Conservation (phyloP, 1,140 invertebrate species). For the Adoxophyes honmai region DNA sequence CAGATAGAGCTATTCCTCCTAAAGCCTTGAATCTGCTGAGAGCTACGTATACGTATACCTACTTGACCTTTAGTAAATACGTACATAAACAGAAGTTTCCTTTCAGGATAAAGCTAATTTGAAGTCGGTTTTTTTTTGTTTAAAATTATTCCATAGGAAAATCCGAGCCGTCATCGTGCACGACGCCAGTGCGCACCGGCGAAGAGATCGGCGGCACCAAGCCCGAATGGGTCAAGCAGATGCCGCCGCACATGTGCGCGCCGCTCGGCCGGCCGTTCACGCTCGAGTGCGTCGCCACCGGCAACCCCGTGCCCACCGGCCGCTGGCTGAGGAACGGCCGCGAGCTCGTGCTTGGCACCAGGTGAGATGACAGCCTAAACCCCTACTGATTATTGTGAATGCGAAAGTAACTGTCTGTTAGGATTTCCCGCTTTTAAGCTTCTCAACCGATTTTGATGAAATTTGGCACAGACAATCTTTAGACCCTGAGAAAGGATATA, state of each 20-base stretch:
- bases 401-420: too few relatives aligned
- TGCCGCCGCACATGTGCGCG: slow-evolving; percentile 86
- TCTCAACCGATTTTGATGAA: too few relatives aligned
- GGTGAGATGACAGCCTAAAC: slow-evolving; percentile 46
- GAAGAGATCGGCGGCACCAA: slow-evolving; percentile 92
- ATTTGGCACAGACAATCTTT: too few relatives aligned
- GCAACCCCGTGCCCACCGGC: slow-evolving; percentile 92
- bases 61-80: too few relatives aligned
- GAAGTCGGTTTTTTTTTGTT: background rate
- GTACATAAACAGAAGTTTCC: too few relatives aligned
- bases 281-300: slow-evolving; percentile 92
- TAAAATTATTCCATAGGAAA: slow-evolving; percentile 83
- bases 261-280: slow-evolving; percentile 92
- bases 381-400: too few relatives aligned
- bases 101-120: background rate
- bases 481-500: too few relatives aligned
- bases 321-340: slow-evolving; percentile 96
- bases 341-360: slow-evolving; percentile 83
- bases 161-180: slow-evolving; percentile 92
- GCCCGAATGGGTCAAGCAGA: slow-evolving; percentile 93
- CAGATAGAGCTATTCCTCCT: too few relatives aligned
- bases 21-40: too few relatives aligned
- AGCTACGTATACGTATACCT: too few relatives aligned
- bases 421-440: too few relatives aligned
- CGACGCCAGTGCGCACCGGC: slow-evolving; percentile 91